These are phyloP conservation scores for Lasioglossum albipes DNA, from an alignment of 1,140 invertebrate species.

Conservation along the genomic window DNA sequence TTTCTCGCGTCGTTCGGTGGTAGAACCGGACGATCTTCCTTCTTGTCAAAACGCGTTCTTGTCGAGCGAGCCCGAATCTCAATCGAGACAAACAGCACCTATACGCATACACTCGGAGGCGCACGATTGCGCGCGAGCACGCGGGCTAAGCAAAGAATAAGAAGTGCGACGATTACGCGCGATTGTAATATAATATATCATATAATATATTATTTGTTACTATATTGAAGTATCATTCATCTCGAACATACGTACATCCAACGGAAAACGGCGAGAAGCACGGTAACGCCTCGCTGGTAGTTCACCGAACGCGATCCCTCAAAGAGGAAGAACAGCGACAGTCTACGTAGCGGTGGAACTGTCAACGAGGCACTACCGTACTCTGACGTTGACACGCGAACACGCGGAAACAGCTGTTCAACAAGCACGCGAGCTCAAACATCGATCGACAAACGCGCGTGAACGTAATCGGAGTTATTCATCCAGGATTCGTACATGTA, in stretches of 20 bases:
- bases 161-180: constrained; percentile 17
- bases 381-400: background rate
- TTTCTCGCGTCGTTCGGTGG: constrained; percentile 50
- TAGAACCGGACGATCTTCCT: constrained; percentile 50
- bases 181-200: constrained; percentile 14
- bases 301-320: background rate
- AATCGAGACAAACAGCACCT: background rate
- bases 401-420: background rate
- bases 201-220: constrained; percentile 32
- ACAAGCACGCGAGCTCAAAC: constrained; percentile 20
- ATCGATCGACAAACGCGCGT: background rate
- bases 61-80: constrained; percentile 3
- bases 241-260: constrained; percentile 8
- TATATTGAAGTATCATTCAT: constrained; percentile 23
- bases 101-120: background rate
- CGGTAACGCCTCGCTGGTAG: background rate
- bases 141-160: background rate
- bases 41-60: constrained; percentile 47
- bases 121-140: constrained; percentile 6
- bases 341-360: background rate
- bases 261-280: background rate
- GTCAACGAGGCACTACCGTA: background rate
- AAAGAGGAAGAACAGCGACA: background rate
- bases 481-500: background rate
- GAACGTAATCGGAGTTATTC: constrained; percentile 1